Base-by-base conservation (phyloP, 2,113 vertebrate genomes). In the Accipiter virgatus region DNA sequence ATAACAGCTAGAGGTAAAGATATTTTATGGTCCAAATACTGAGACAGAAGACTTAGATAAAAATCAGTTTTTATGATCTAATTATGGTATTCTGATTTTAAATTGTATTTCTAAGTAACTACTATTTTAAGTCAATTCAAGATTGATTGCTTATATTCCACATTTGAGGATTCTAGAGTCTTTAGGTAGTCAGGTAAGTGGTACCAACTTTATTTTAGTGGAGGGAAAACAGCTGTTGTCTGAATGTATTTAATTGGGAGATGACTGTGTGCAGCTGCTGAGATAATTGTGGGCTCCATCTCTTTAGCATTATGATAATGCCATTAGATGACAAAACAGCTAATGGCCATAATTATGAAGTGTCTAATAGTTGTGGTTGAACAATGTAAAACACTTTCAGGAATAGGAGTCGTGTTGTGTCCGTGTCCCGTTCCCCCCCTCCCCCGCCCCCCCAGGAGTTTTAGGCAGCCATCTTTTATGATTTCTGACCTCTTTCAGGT, bases 261-360 rank as follows among this genome's bases (percentile, higher is more conserved):
- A 74, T 95, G 95, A 93, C 34, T 78, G 22, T 82, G 53, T 88
- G 48, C 65, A 80, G 56, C 78, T 93, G 81, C 43, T 68, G 74
- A 72, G 66, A 23, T 94, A 96, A 95, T 95, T 87, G 85, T 68
- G 84, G 87, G 78, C 74, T 91, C 40, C 9, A 2, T 84, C 65
- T 93, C 70, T 45, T 75, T 70, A 89, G 45, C 1, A 0, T 80
- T 92, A 31, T 58, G 71, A 80, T 82, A 88, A 62, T 67, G 31
- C 59, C 9, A 26, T 83, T 67, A 75, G 75, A 83, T 97, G 78
- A 80, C 90, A 87, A 77, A 94, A 77, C 77, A 61, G n/a, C 22
- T 86, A 83, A 94, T 92, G 42, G 38, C 50, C 0, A 0, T 93
- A 90, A 74, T 94, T 86, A 90, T 13, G 3, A 92, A 78, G 50